These are phyloP conservation scores for Melanargia galathea DNA, from an alignment of 2,888 invertebrate species.

Conservation along the genomic window DNA sequence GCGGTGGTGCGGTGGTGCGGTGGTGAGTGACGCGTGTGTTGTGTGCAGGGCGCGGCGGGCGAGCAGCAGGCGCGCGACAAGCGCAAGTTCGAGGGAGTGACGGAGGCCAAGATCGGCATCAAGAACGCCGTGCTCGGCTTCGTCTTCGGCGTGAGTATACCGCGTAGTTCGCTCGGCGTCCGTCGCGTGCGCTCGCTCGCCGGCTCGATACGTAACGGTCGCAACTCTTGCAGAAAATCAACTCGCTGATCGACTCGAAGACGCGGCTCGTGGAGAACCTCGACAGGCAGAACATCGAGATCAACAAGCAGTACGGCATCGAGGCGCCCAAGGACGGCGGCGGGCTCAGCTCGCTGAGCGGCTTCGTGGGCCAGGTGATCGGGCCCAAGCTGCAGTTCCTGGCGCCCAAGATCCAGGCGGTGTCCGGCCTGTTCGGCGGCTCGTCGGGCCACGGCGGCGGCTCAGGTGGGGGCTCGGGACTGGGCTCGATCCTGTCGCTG, in stretches of 20 bases:
- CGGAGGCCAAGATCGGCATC: slow-evolving; percentile 85
- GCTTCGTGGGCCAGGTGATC: slow-evolving; percentile 86
- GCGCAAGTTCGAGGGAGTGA: slow-evolving; percentile 86
- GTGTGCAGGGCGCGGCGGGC: slow-evolving; percentile 70
- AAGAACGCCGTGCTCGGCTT: slow-evolving; percentile 91
- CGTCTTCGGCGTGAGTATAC: slow-evolving; percentile 89
- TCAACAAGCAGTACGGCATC: slow-evolving; percentile 89
- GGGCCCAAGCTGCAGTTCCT: slow-evolving; percentile 87
- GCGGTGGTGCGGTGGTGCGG: slow-evolving; percentile 36
- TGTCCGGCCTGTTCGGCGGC: slow-evolving; percentile 80
- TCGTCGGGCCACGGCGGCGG: slow-evolving; percentile 81
- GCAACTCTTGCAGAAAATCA: slow-evolving; percentile 86
- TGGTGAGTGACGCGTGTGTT: slow-evolving; percentile 42
- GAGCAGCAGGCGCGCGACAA: slow-evolving; percentile 85
- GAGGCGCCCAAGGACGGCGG: slow-evolving; percentile 84
- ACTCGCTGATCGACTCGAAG: slow-evolving; percentile 90
- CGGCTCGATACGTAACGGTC: slow-evolving; percentile 18
- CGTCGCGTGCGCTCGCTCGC: background rate
- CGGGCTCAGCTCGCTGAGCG: slow-evolving; percentile 83
- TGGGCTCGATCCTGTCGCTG: slow-evolving; percentile 75
- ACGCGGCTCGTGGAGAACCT: slow-evolving; percentile 86
- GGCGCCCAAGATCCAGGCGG: slow-evolving; percentile 84
- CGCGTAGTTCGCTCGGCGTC: background rate
- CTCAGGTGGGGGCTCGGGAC: slow-evolving; percentile 77
- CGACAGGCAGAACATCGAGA: slow-evolving; percentile 87